These are phyloP conservation scores for Solea solea DNA, from an alignment of 2,113 vertebrate species.

Conservation along the genomic window DNA sequence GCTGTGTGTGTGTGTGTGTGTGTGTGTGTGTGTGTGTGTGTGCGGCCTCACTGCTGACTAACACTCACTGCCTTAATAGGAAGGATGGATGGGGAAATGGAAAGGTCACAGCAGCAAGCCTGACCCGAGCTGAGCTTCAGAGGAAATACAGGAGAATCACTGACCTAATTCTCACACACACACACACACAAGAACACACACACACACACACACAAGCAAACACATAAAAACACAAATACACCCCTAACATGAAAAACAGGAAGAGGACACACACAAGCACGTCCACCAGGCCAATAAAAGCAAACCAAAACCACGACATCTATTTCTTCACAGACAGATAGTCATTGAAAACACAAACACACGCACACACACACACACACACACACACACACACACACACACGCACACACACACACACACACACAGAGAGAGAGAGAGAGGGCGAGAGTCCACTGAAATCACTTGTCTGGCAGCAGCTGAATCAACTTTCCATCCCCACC, in stretches of 20 bases:
- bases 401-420: neutral
- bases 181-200: slow-evolving; percentile 9
- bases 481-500: slow-evolving; percentile 38
- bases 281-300: neutral
- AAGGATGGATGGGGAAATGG: slow-evolving; percentile 30
- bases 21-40: too few species aligned
- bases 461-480: slow-evolving; percentile 39
- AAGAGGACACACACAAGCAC: slow-evolving; percentile 7
- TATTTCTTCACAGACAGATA: neutral
- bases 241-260: neutral
- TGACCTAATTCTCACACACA: slow-evolving; percentile 39
- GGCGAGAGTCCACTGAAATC: slow-evolving; percentile 17
- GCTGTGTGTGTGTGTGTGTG: neutral
- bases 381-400: neutral
- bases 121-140: slow-evolving; percentile 17
- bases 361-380: neutral
- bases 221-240: neutral
- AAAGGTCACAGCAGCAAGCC: slow-evolving; percentile 41
- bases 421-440: neutral
- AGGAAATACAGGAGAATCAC: slow-evolving; percentile 49
- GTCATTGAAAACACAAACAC: neutral
- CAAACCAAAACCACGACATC: neutral
- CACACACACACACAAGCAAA: slow-evolving; percentile 21
- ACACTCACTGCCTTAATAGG: slow-evolving; percentile 36
- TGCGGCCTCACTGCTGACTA: slow-evolving; percentile 11